A percentile compares a stretch with the other conserved stretches of the same genome.
phyloP scores from a whole-genome alignment of 35 echinoderm and acorn worm species.

The Strongylocentrotus purpuratus region DNA sequence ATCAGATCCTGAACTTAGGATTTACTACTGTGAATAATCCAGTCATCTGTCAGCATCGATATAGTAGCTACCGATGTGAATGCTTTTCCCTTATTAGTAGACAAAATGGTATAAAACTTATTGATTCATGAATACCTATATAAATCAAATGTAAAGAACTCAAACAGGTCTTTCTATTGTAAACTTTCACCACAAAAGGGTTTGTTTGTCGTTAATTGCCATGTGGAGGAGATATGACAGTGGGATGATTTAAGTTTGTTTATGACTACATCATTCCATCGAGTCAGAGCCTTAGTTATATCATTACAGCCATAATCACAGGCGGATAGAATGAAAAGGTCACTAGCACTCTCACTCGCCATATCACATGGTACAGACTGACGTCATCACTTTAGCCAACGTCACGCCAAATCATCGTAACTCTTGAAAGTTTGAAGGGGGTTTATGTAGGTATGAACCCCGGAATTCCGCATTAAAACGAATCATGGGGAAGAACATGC shows the following conservation, averaged over 20 bases:
- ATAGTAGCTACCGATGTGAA: neutral
- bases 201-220: too few species aligned
- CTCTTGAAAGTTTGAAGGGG: neutral
- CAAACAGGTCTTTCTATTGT: too few species aligned
- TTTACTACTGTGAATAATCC: neutral
- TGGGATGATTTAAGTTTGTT: too few species aligned
- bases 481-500: neutral
- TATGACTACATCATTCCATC: too few species aligned
- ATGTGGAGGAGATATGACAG: too few species aligned
- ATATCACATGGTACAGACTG: neutral
- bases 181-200: too few species aligned
- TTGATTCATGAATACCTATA: too few species aligned
- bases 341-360: constrained; percentile 16
- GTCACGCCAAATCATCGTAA: constrained; percentile 24
- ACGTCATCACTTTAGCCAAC: constrained; percentile 14
- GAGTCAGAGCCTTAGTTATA: neutral
- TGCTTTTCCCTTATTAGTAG: too few species aligned
- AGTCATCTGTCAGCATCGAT: neutral
- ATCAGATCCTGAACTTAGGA: neutral
- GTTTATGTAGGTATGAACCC: constrained; percentile 1
- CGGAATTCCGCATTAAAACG: constrained; percentile 1
- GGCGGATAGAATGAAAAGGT: constrained; percentile 10
- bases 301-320: constrained; percentile 3
- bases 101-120: too few species aligned
- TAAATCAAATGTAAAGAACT: too few species aligned